phyloP scores from a whole-genome alignment of 2,797 vertebrate species.

The Poecilia gillii region DNA sequence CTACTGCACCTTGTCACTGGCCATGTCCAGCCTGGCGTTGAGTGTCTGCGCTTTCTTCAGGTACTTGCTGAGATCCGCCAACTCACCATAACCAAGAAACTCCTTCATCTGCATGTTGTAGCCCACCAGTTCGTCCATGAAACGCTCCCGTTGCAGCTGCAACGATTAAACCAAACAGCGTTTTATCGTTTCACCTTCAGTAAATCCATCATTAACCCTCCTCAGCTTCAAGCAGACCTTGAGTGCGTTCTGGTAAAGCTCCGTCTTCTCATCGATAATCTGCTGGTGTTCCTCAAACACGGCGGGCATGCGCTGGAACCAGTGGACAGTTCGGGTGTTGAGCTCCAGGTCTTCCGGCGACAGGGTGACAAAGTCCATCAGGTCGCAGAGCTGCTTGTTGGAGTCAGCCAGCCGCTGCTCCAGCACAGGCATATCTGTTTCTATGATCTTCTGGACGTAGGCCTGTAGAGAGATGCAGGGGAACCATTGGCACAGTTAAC shows the following conservation, averaged over 20 bases:
- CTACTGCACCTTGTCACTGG: slow-evolving; percentile 82
- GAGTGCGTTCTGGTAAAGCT: slow-evolving; percentile 84
- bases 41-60: slow-evolving; percentile 86
- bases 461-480: slow-evolving; percentile 62
- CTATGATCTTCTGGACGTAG: slow-evolving; percentile 80
- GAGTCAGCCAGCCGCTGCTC: slow-evolving; percentile 80
- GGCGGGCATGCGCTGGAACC: slow-evolving; percentile 85
- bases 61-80: slow-evolving; percentile 83
- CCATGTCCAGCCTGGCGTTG: slow-evolving; percentile 83
- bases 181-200: background rate
- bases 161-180: slow-evolving; percentile 14
- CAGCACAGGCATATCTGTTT: slow-evolving; percentile 80
- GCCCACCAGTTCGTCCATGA: slow-evolving; percentile 86
- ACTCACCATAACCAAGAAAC: slow-evolving; percentile 80
- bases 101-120: slow-evolving; percentile 85
- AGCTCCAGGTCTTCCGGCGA: slow-evolving; percentile 81
- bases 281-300: slow-evolving; percentile 85
- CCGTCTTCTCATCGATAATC: slow-evolving; percentile 82
- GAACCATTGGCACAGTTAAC: background rate
- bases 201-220: background rate
- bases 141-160: slow-evolving; percentile 81
- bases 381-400: slow-evolving; percentile 79
- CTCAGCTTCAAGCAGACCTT: slow-evolving; percentile 74
- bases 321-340: slow-evolving; percentile 83
- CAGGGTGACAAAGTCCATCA: slow-evolving; percentile 82